Evolutionary conservation across 2,797 vertebrate genomes (phyloP).

Genomic region (Pempheris klunzingeri): DNA sequence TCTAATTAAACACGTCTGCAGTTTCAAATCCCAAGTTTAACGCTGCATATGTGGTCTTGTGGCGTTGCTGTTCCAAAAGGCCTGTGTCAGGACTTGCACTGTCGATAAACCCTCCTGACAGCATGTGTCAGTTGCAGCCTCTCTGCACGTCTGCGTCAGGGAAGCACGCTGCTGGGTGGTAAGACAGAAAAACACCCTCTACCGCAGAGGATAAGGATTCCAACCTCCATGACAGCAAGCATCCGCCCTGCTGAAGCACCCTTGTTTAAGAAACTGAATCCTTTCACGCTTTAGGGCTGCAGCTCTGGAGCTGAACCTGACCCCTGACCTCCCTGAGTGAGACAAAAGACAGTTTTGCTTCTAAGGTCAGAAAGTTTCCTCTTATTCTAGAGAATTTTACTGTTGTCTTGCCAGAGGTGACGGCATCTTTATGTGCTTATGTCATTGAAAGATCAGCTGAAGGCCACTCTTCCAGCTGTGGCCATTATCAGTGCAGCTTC

Average conservation of each 20-base stretch:
- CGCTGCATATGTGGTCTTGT: not conserved
- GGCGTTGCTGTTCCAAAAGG: slow-evolving; percentile 4
- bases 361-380: not conserved
- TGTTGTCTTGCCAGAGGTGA: not conserved
- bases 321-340: slow-evolving; percentile 19
- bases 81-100: slow-evolving; percentile 27
- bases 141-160: not conserved
- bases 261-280: slow-evolving; percentile 12
- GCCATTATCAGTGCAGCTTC: too few relatives aligned
- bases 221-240: not conserved
- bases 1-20: not conserved
- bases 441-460: not conserved
- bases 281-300: slow-evolving; percentile 18
- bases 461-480: not conserved
- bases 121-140: slow-evolving; percentile 2
- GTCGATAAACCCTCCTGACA: not conserved
- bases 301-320: slow-evolving; percentile 24
- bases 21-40: not conserved
- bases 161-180: not conserved
- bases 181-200: not conserved
- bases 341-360: not conserved
- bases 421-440: not conserved
- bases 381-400: not conserved
- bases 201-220: slow-evolving; percentile 11
- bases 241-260: slow-evolving; percentile 5